These are phyloP conservation scores for Chlamydotis undulata DNA, from an alignment of 2,113 vertebrate genomes.

Conservation along the genomic window DNA sequence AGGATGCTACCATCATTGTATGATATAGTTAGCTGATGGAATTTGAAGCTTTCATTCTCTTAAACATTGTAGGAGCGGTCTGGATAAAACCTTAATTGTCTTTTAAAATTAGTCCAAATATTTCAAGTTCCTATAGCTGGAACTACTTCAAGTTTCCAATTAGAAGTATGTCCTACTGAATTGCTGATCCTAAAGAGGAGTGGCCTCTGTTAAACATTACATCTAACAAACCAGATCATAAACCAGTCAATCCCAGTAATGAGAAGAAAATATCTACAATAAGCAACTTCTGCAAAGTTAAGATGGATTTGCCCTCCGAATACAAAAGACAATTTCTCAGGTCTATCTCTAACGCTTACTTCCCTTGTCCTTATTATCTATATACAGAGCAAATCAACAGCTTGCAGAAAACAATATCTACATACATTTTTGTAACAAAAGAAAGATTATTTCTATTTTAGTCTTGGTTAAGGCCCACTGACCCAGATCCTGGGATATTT, in stretches of 20 bases:
- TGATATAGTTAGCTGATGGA: background rate
- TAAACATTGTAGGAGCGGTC: background rate
- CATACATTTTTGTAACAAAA: background rate
- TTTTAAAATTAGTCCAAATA: background rate
- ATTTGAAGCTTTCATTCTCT: background rate
- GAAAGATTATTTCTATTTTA: background rate
- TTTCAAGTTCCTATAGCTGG: background rate
- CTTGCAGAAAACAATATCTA: background rate
- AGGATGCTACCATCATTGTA: background rate
- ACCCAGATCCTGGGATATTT: background rate
- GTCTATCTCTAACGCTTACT: background rate
- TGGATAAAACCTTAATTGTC: too few relatives aligned
- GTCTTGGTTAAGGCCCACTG: background rate
- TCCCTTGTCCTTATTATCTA: background rate
- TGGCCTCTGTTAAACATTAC: background rate
- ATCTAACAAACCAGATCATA: background rate
- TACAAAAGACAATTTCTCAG: background rate
- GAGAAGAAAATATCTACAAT: background rate
- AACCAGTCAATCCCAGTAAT: background rate
- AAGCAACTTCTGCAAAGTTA: background rate
- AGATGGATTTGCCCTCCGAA: background rate
- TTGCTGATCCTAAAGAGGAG: background rate
- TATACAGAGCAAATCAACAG: background rate
- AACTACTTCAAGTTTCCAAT: background rate
- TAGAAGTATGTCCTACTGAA: background rate